phyloP scores from a whole-genome alignment of 1,140 invertebrate genomes.

The Drosophila ironensis region DNA sequence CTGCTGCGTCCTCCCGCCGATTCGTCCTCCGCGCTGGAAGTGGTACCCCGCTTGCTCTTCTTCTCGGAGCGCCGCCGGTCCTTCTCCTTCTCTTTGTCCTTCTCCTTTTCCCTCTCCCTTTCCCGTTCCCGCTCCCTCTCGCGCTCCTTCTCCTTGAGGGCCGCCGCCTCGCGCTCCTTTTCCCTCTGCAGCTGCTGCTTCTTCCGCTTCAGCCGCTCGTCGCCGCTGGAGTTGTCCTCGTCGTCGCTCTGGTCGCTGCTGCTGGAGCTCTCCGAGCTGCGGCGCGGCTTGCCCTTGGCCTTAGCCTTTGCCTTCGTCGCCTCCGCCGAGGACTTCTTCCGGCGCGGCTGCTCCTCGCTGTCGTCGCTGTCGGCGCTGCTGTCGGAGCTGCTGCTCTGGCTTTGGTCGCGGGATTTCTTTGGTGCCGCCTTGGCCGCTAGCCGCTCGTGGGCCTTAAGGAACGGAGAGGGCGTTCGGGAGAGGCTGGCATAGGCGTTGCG shows the following conservation, averaged over 20 bases:
- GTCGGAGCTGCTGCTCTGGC: slow-evolving; percentile 82
- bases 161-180: slow-evolving; percentile 34
- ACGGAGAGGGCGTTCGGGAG: slow-evolving; percentile 90
- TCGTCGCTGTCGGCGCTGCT: slow-evolving; percentile 72
- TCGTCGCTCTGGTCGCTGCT: slow-evolving; percentile 78
- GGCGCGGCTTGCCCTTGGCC: slow-evolving; percentile 61
- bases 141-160: slow-evolving; percentile 36
- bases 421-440: slow-evolving; percentile 70
- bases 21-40: slow-evolving; percentile 26
- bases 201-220: slow-evolving; percentile 75
- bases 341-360: slow-evolving; percentile 55
- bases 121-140: too few relatives aligned
- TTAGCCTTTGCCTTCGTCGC: slow-evolving; percentile 28
- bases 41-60: slow-evolving; percentile 35
- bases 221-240: slow-evolving; percentile 49
- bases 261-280: slow-evolving; percentile 60
- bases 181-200: slow-evolving; percentile 25
- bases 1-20: slow-evolving; percentile 13
- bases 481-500: slow-evolving; percentile 83
- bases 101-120: slow-evolving; percentile 35
- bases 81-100: slow-evolving; percentile 38
- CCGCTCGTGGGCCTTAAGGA: slow-evolving; percentile 88
- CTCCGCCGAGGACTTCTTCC: slow-evolving; percentile 23
- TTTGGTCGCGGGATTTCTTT: slow-evolving; percentile 81
- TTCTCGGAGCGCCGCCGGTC: slow-evolving; percentile 64